Evolutionary conservation across 2,113 vertebrate species (phyloP).

Genomic region (Rhinichthys klamathensis): DNA sequence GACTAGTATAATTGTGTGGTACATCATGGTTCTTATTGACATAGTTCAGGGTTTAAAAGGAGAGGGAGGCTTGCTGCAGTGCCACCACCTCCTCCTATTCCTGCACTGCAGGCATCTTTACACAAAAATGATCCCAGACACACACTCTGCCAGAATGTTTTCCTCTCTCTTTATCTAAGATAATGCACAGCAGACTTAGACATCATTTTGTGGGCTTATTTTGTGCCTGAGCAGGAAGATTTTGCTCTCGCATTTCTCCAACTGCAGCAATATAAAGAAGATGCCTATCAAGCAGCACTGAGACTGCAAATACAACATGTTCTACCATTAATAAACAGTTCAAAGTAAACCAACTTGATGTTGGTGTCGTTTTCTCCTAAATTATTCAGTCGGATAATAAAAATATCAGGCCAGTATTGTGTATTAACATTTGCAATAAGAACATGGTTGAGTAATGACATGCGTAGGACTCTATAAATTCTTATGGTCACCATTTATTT

Average conservation of each 20-base stretch:
- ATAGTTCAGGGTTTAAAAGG: slow-evolving; percentile 3
- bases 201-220: not conserved
- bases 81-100: slow-evolving; percentile 7
- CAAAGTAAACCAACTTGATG: not conserved
- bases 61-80: slow-evolving; percentile 25
- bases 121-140: slow-evolving; percentile 32
- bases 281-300: slow-evolving; percentile 13
- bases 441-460: not conserved
- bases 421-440: not conserved
- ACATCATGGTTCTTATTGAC: not conserved
- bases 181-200: slow-evolving; percentile 1
- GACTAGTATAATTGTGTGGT: not conserved
- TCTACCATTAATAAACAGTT: not conserved
- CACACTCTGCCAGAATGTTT: not conserved
- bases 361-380: not conserved
- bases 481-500: not conserved
- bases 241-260: not conserved
- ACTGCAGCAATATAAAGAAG: not conserved
- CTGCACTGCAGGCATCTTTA: slow-evolving; percentile 33
- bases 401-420: not conserved
- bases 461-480: not conserved
- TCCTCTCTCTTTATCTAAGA: slow-evolving; percentile 20
- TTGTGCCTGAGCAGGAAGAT: not conserved
- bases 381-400: not conserved
- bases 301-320: not conserved